Conservation (phyloP, 1,140 invertebrate species). For the Pachyrhynchus sulphureomaculatus region DNA sequence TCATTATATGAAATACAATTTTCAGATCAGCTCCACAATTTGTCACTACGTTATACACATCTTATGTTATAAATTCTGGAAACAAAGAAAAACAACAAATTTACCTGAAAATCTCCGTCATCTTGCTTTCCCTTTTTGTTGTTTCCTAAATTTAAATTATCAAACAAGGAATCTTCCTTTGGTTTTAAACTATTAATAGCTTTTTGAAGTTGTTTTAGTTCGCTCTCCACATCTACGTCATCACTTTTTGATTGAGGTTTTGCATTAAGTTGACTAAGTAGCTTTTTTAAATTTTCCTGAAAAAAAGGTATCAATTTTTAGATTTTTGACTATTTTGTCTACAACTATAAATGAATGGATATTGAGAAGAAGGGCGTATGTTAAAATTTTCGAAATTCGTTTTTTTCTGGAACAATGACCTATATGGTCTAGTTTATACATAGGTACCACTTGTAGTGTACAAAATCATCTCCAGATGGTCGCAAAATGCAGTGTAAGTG, state of each 20-base stretch:
- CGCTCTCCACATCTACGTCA: conserved; percentile 22
- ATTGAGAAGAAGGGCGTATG: no score
- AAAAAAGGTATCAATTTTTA: neutral
- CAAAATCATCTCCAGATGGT: no score
- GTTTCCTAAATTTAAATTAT: neutral
- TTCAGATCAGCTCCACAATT: no score
- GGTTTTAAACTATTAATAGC: conserved; percentile 39
- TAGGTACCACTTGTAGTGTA: no score
- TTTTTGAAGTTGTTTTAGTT: conserved; percentile 37
- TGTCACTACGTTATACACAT: no score
- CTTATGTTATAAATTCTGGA: neutral
- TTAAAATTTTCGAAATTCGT: no score
- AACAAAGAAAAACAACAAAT: neutral
- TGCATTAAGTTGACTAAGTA: conserved; percentile 2
- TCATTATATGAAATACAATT: no score
- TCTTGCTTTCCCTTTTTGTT: conserved; percentile 6
- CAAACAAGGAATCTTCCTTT: conserved; percentile 27
- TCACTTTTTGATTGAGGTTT: conserved; percentile 30
- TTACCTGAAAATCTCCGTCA: conserved; percentile 15
- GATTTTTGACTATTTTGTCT: no score
- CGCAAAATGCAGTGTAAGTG: no score
- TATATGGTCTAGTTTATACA: no score
- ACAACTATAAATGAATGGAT: no score
- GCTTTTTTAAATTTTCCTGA: neutral
- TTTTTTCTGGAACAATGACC: no score